Conservation (phyloP, 2,113 vertebrate species). For the Vulpes ferrilata region DNA sequence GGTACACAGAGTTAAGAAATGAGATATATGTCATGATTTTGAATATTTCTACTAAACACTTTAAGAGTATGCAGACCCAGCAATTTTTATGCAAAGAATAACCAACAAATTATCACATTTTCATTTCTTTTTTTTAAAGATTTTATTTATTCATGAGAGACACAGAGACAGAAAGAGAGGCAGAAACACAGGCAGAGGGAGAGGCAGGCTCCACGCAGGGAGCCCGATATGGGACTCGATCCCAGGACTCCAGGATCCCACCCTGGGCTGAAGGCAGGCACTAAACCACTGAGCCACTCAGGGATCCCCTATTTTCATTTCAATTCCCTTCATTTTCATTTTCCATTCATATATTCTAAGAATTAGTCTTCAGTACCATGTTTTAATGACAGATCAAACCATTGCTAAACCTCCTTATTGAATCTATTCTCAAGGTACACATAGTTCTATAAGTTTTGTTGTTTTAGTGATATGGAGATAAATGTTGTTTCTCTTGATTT, state of each 20-base stretch:
- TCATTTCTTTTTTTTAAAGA: too few relatives aligned
- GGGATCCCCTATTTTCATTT: not conserved
- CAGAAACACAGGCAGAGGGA: too few relatives aligned
- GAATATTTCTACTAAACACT: not conserved
- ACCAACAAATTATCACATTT: not conserved
- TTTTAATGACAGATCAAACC: not conserved
- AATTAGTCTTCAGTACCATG: not conserved
- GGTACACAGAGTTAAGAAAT: not conserved
- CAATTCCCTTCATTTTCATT: not conserved
- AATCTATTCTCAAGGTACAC: not conserved
- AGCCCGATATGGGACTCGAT: too few relatives aligned
- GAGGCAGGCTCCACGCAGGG: too few relatives aligned
- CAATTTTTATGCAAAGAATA: constrained; percentile 38
- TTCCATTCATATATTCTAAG: not conserved
- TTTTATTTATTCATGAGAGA: too few relatives aligned
- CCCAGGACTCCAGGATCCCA: too few relatives aligned
- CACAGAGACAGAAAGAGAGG: too few relatives aligned
- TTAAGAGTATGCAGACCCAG: not conserved
- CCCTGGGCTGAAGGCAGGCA: too few relatives aligned
- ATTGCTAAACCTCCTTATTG: not conserved
- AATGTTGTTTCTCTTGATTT: not conserved
- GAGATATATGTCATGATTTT: not conserved
- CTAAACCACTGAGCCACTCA: too few relatives aligned
- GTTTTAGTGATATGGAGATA: not conserved
- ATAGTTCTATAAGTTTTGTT: not conserved